Evolutionary conservation across 2,797 vertebrate species (phyloP).

Genomic region (Malacoctenus gilli): DNA sequence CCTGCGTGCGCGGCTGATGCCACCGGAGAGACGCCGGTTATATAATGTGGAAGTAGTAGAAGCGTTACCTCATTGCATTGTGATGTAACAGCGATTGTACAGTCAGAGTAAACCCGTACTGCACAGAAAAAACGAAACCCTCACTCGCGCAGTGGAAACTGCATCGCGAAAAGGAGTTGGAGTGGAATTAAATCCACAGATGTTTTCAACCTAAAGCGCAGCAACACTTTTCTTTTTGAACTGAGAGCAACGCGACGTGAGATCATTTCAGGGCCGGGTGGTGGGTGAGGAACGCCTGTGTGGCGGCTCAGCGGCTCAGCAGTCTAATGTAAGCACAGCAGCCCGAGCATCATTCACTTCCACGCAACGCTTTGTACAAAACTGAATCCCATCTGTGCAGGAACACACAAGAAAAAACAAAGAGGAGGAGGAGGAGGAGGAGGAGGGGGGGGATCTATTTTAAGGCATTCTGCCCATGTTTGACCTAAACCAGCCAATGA

Average conservation of each 20-base stretch:
- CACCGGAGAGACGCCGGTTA: constrained; percentile 33
- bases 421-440: constrained; percentile 2
- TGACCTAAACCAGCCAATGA: constrained; percentile 54
- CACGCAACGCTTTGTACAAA: constrained; percentile 45
- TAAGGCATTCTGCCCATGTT: constrained; percentile 41
- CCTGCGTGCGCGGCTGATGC: no score
- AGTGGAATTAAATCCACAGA: no score
- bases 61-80: constrained; percentile 19
- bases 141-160: no score
- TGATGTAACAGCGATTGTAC: constrained; percentile 42
- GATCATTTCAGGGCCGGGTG: constrained; percentile 11
- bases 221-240: constrained; percentile 21
- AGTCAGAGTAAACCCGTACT: constrained; percentile 16
- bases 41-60: constrained; percentile 22
- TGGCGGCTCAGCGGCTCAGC: constrained; percentile 14
- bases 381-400: constrained; percentile 55
- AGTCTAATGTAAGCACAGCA: constrained; percentile 21
- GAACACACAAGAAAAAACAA: constrained; percentile 47
- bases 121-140: no score
- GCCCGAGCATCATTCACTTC: constrained; percentile 36
- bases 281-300: no score
- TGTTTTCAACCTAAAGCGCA: constrained; percentile 5
- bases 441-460: constrained; percentile 43
- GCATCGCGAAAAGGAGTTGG: no score
- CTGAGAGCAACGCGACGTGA: constrained; percentile 22